Conservation (phyloP, 1,140 invertebrate species). For the Lutraria rhynchaena region DNA sequence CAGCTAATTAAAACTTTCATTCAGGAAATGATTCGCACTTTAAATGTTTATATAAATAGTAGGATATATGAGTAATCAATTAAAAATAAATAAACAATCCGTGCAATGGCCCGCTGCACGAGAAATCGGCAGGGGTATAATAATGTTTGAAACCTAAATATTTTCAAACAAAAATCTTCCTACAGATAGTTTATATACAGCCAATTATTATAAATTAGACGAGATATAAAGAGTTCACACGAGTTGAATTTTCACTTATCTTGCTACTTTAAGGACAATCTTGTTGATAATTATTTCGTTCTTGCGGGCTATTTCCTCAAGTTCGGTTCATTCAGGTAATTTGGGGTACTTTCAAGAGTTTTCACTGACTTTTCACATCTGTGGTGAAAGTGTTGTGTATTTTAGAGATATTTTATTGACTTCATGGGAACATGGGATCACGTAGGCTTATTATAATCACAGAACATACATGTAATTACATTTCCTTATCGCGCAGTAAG, state of each 20-base stretch:
- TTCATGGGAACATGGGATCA: too few relatives aligned
- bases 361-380: conserved; percentile 7
- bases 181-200: conserved; percentile 15
- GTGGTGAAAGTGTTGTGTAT: neutral
- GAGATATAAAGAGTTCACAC: conserved; percentile 11
- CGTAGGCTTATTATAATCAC: too few relatives aligned
- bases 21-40: too few relatives aligned
- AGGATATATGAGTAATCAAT: too few relatives aligned
- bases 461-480: too few relatives aligned
- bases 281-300: conserved; percentile 2
- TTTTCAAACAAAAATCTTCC: neutral
- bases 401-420: too few relatives aligned
- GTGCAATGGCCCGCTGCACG: too few relatives aligned
- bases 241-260: conserved; percentile 22
- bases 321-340: conserved; percentile 24
- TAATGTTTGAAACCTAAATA: neutral
- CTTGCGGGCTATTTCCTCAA: conserved; percentile 7
- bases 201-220: conserved; percentile 1
- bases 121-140: neutral
- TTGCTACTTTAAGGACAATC: conserved; percentile 24
- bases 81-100: too few relatives aligned
- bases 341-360: conserved; percentile 10
- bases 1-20: too few relatives aligned
- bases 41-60: too few relatives aligned
- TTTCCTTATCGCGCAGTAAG: too few relatives aligned